Base-by-base conservation (phyloP, 2,888 invertebrate genomes). In the Bellardia pandia region DNA sequence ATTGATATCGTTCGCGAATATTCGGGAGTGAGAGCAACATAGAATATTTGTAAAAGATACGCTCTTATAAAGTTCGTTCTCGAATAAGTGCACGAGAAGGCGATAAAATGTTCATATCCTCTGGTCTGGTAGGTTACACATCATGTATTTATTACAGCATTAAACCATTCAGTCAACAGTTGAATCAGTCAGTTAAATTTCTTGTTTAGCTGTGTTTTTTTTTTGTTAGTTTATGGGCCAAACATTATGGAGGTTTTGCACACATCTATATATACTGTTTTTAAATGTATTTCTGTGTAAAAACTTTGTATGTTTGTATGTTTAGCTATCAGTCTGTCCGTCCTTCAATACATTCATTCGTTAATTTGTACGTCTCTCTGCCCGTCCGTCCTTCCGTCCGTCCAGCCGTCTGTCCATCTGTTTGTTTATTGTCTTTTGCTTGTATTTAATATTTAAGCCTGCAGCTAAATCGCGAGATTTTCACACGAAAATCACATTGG, bases 401-500 rank as follows among this genome's bases (percentile, higher is more conserved):
- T 69, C 56, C 30, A 16, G 6, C 23, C 33, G 71, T 81, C 68
- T 62, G 68, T 79, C 79, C 74, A 56, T 79, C 75, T 85, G 75
- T 85, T 79, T 79, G 75, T 85, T 75, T 79, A 85, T 62, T 85
- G 85, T 85, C 85, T 85, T 86, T 86, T 51, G 86, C 56, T 81
- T 85, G 84, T 80, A 85, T 81, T 89, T 87, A 85, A 86, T 89
- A 89, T 90, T 89, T 89, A 90, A 86, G 90, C 92, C 90, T 62
- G 68, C 58, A 89, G 92, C 89, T 89, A 88, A 90, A 89, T 90
- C 90, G 89, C 90, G 91, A 91, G 92, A 92, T 92, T 92, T 92
- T 92, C 92, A 92, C 92, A 92, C 92, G 92, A 91, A 92, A 92
- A 92, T 92, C 92, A 91, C 92, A 91, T 91, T 90, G 92, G 51